Percentiles rank a stretch among this genome's conserved stretches.
Evolutionary conservation across 2,888 invertebrate species (phyloP).

Genomic region (Caprella mutica): DNA sequence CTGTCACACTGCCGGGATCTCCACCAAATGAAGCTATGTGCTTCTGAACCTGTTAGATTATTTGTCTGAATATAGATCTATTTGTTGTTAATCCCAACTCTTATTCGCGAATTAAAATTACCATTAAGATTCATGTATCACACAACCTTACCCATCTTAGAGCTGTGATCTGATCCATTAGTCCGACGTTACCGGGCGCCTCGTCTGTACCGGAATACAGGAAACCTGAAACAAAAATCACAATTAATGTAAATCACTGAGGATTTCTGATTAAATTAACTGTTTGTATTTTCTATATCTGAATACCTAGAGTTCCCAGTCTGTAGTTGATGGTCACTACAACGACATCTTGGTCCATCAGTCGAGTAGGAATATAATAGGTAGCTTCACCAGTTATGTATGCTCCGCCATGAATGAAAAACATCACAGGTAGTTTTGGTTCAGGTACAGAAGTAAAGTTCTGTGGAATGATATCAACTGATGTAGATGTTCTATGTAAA

Average conservation of each 20-base stretch:
- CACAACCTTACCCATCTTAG: slow-evolving; percentile 20
- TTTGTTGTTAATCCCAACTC: too few species aligned
- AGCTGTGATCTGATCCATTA: slow-evolving; percentile 23
- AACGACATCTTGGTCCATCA: slow-evolving; percentile 45
- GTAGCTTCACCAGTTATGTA: slow-evolving; percentile 44
- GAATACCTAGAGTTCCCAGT: slow-evolving; percentile 47
- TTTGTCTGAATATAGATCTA: too few species aligned
- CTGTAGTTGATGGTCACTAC: slow-evolving; percentile 48
- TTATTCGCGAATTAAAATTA: too few species aligned
- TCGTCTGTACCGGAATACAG: slow-evolving; percentile 13
- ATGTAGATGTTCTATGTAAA: too few species aligned
- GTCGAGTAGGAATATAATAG: slow-evolving; percentile 44
- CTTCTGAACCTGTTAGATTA: slow-evolving; percentile 21
- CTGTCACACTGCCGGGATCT: slow-evolving; percentile 18
- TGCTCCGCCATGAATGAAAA: slow-evolving; percentile 47
- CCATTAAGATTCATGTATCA: too few species aligned
- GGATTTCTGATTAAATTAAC: too few species aligned
- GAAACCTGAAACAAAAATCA: too few species aligned
- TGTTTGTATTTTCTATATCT: too few species aligned
- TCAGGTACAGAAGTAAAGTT: not conserved
- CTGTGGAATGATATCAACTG: too few species aligned
- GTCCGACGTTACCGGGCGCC: slow-evolving; percentile 22
- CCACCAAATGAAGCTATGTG: slow-evolving; percentile 19
- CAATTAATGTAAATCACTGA: too few species aligned
- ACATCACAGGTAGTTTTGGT: slow-evolving; percentile 42